A percentile compares a stretch with the other conserved stretches of the same genome.
Evolutionary conservation across 2,113 vertebrate species (phyloP).

Genomic region (Martes martes): DNA sequence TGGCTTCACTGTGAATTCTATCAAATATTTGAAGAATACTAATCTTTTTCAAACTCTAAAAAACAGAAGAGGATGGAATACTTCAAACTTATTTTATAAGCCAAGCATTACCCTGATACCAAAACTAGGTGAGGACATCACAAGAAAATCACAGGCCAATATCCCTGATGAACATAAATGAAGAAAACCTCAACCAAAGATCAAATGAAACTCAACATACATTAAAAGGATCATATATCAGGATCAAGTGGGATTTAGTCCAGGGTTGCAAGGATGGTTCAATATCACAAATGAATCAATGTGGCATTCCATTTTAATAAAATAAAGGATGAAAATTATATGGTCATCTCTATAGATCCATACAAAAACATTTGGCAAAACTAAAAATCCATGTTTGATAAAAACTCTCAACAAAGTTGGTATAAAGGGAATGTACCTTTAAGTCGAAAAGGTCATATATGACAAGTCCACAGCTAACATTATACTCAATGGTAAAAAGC

Average conservation of each 20-base stretch:
- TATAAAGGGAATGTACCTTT: not conserved
- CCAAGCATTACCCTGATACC: not conserved
- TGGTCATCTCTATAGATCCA: not conserved
- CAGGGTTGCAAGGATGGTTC: not conserved
- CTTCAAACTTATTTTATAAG: not conserved
- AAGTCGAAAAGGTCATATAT: not conserved
- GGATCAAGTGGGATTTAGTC: not conserved
- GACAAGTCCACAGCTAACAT: not conserved
- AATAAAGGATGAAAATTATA: not conserved
- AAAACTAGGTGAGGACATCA: not conserved
- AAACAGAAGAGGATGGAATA: not conserved
- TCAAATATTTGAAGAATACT: not conserved
- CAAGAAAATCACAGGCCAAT: not conserved
- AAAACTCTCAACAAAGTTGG: not conserved
- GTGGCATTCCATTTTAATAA: not conserved
- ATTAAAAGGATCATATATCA: not conserved
- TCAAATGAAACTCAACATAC: not conserved
- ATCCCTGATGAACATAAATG: not conserved
- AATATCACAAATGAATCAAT: not conserved
- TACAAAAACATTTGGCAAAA: not conserved
- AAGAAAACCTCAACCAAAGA: not conserved
- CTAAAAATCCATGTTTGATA: not conserved
- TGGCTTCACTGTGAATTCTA: not conserved
- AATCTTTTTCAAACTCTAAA: not conserved
- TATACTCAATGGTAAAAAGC: not conserved